Base-by-base conservation (phyloP, 2,797 vertebrate species). In the Spheniscus humboldti region DNA sequence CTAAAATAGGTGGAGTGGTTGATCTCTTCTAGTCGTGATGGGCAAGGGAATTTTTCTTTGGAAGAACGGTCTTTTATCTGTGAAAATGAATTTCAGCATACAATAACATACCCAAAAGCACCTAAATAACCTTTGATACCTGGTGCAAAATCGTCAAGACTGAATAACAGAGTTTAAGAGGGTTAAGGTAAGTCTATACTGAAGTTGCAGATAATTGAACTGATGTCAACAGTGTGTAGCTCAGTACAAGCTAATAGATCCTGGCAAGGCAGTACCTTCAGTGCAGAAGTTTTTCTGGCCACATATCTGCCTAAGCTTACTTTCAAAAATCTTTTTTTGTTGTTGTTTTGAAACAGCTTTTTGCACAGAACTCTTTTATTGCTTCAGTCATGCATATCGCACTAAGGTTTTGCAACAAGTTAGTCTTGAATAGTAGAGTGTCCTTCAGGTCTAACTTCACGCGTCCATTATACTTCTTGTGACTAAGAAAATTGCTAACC, bases 331-430 rank as follows among this genome's bases (percentile, higher is more conserved):
- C 1, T 53, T 71, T 52, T 66, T 2, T 57, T 22, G 14, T 41
- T 12, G 33, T 69, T 74, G 17, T 39, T 90, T 87, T 76, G 22
- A 63, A 85, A 56, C 25, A 87, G 30, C 13, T 67, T 80, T 89
- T 91, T 84, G 77, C 13, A 45, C 9, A 35, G 48, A 55, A 52
- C 1, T 28, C 9, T 56, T 69, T 48, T 15, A 27, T n/a, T 56
- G 9, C 66, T 85, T 95, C 47, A 33, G 28, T 64, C 2, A 0
- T 4, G 2, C 2, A 0, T 43, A n/a, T 19, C 43, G 19, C 55
- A 10, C 17, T 24, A 33, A 57, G 4, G 18, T 22, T 93, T 77
- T 45, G 37, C 31, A 73, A 2, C 27, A 23, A 28, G 20, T 60
- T 81, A 13, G 12, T 71, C 62, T 48, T 48, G 15, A 67, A 79